Base-by-base conservation (phyloP, 2,888 invertebrate genomes). In the Phymatocera aterrima region DNA sequence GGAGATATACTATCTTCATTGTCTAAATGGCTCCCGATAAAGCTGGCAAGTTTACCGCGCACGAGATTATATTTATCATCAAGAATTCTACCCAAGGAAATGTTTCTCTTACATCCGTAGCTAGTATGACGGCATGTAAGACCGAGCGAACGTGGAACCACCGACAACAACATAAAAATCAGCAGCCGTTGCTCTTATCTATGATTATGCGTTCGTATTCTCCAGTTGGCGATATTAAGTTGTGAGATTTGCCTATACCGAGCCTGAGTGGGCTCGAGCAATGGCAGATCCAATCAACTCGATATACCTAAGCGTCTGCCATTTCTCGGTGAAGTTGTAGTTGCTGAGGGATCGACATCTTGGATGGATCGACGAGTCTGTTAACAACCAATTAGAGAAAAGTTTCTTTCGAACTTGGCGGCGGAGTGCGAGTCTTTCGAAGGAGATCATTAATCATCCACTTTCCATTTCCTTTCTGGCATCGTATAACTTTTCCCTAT, bases 11-110 rank as follows among this genome's bases (percentile, higher is more conserved):
- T 87, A 87, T 87, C 88, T 88, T 88, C 88, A 87, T 88, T 88
- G 88, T 89, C 88, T 87, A 86, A 89, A 88, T 87, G 88, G 86
- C 84, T 83, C 82, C 87, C 85, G 88, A 89, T 89, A 88, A 88
- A 89, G 84, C 85, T 84, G 83, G 84, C 83, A 83, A 87, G 87
- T 87, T 89, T 87, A 86, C 86, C 84, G 85, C 85, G 79, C 84
- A 82, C 83, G 84, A 88, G 87, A 88, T 89, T 88, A 85, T 88
- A 87, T 88, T 89, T 88, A 88, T 88, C 88, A 89, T 88, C 83
- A 77, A 82, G 82, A 84, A 86, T 34, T 75, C 40, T 54, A 15
- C 40, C 18, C 10, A 15, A 21, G 48, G 10, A 51, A 72, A 51
- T 18, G 37, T 72, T 34, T 51, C 43, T 10, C 72, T 48, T 31